Conservation (phyloP, 2,888 invertebrate species). For the Galerucella calmariensis region DNA sequence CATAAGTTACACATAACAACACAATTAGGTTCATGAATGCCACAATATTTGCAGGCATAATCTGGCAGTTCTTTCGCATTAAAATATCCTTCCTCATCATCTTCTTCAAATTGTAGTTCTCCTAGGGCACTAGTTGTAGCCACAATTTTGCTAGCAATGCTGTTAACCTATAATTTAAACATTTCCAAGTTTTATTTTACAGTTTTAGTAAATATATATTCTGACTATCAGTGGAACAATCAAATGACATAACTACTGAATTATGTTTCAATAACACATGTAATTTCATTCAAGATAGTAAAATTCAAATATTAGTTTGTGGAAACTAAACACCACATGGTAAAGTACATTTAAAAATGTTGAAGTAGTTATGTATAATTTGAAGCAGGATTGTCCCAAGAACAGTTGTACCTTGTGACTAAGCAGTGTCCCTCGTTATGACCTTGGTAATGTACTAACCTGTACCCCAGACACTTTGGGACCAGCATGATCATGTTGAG, state of each 20-base stretch:
- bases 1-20: constrained; percentile 99
- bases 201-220: no score
- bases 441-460: constrained; percentile 55
- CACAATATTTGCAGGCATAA: constrained; percentile 99
- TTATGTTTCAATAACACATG: background rate
- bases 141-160: constrained; percentile 72
- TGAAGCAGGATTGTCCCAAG: no score
- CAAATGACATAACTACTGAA: background rate
- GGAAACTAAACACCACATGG: no score
- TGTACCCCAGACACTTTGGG: constrained; percentile 60
- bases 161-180: constrained; percentile 59
- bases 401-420: background rate
- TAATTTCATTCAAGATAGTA: no score
- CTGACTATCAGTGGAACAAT: no score
- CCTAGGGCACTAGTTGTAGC: constrained; percentile 80
- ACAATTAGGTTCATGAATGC: constrained; percentile 96
- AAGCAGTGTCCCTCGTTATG: constrained; percentile 26
- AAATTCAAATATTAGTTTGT: no score
- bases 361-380: no score
- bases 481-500: constrained; percentile 81
- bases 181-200: background rate
- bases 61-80: constrained; percentile 90
- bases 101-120: constrained; percentile 95
- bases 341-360: no score
- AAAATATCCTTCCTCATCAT: constrained; percentile 91